phyloP scores from a whole-genome alignment of 2,113 vertebrate species.

The Dascyllus trimaculatus region DNA sequence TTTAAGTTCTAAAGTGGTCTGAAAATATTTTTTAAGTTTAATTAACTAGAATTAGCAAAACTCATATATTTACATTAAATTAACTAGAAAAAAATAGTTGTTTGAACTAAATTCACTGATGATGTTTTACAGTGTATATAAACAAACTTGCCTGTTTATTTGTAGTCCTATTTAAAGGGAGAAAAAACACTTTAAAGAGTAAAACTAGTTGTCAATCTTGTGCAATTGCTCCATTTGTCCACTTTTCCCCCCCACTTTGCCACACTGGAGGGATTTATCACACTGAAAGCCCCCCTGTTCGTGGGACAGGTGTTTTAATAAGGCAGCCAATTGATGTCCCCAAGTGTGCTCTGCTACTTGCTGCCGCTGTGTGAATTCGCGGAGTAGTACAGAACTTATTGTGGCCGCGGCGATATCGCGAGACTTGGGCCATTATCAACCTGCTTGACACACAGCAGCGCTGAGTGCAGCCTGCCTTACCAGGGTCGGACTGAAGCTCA shows the following conservation, averaged over 20 bases:
- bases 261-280: background rate
- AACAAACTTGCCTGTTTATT: background rate
- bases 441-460: conserved; percentile 87
- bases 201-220: background rate
- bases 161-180: background rate
- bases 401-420: conserved; percentile 86
- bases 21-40: too few species aligned
- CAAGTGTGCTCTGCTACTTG: conserved; percentile 77
- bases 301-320: conserved; percentile 74
- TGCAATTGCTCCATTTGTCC: background rate
- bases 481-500: conserved; percentile 84
- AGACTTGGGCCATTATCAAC: conserved; percentile 90
- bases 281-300: background rate
- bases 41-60: too few species aligned
- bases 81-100: too few species aligned
- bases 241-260: background rate
- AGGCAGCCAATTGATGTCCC: conserved; percentile 59
- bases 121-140: too few species aligned
- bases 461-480: conserved; percentile 82
- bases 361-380: conserved; percentile 85
- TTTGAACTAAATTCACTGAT: too few species aligned
- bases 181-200: background rate
- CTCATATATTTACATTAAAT: too few species aligned
- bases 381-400: conserved; percentile 84
- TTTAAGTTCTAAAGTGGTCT: too few species aligned